phyloP scores from a whole-genome alignment of 2,113 vertebrate species.

The Astur gentilis region DNA sequence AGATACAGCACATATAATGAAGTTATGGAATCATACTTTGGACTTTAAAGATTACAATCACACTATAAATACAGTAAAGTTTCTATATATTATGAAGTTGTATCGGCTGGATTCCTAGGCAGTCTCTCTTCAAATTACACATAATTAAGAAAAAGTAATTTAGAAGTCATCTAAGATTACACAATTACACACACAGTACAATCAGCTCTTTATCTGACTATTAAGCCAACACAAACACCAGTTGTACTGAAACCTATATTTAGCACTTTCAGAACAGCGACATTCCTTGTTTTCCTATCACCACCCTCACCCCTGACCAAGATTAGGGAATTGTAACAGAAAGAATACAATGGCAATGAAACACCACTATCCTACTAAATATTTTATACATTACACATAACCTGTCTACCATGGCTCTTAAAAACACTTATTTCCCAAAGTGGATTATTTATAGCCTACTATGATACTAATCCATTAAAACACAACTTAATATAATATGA shows the following conservation, averaged over 20 bases:
- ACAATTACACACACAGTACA: background rate
- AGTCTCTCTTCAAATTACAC: background rate
- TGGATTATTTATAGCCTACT: background rate
- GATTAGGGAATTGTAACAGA: background rate
- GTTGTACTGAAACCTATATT: background rate
- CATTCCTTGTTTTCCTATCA: background rate
- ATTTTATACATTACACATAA: background rate
- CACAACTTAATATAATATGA: background rate
- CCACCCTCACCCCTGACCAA: background rate
- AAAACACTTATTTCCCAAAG: background rate
- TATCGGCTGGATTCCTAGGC: background rate
- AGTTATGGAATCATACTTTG: background rate
- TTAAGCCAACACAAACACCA: background rate
- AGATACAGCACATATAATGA: background rate
- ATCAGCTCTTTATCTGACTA: background rate
- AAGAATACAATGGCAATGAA: background rate
- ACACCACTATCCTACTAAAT: background rate
- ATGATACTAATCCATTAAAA: background rate
- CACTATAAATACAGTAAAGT: background rate
- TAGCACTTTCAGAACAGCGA: background rate
- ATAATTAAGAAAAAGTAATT: conserved; percentile 16
- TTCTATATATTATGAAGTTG: background rate
- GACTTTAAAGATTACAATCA: conserved; percentile 4
- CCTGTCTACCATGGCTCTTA: background rate
- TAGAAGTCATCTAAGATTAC: background rate